Evolutionary conservation across 2,113 vertebrate species (phyloP).

Genomic region (Hystrix brachyura): DNA sequence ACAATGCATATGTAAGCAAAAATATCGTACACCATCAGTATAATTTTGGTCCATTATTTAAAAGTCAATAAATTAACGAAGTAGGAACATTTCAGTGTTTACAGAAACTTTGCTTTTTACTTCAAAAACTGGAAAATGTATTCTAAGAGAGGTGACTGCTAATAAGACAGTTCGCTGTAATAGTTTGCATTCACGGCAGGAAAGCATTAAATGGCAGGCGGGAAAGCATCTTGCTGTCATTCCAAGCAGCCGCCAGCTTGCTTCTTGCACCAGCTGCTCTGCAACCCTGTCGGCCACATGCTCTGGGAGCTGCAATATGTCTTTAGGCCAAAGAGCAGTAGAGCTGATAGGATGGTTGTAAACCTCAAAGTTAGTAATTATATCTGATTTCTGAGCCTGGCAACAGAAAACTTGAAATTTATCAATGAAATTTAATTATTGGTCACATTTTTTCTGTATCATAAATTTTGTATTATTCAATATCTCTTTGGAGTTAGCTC

Average conservation of each 20-base stretch:
- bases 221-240: conserved; percentile 8
- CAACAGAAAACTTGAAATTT: background rate
- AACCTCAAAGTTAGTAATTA: conserved; percentile 22
- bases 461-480: background rate
- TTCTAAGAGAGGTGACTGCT: background rate
- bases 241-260: conserved; percentile 54
- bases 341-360: background rate
- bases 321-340: conserved; percentile 56
- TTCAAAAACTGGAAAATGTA: background rate
- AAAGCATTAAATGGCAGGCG: background rate
- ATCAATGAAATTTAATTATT: background rate
- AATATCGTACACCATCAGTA: background rate
- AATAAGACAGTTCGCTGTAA: background rate
- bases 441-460: background rate
- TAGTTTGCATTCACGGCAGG: conserved; percentile 45
- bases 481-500: background rate
- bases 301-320: conserved; percentile 62
- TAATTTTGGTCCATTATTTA: background rate
- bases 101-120: conserved; percentile 21
- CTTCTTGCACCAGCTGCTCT: conserved; percentile 63
- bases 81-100: background rate
- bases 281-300: conserved; percentile 71
- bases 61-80: background rate
- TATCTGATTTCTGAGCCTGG: background rate
- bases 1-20: background rate